phyloP scores from a whole-genome alignment of 2,888 invertebrate genomes.

The Brenthis daphne region DNA sequence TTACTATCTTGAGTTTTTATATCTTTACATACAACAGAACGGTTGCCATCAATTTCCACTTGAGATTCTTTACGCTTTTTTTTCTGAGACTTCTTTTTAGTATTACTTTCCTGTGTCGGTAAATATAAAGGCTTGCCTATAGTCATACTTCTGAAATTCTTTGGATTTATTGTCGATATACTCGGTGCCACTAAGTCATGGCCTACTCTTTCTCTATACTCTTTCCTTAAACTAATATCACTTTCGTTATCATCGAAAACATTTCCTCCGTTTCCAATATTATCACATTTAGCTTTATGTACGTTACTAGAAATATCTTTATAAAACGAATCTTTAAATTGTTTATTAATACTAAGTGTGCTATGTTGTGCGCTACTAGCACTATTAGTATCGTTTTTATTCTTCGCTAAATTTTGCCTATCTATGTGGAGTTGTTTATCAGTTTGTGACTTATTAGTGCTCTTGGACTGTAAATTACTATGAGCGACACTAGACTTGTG shows the following conservation, averaged over 20 bases:
- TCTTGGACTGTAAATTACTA: background rate
- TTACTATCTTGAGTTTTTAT: background rate
- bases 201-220: constrained; percentile 52
- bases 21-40: background rate
- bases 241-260: constrained; percentile 43
- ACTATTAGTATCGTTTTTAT: background rate
- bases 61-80: constrained; percentile 1
- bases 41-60: background rate
- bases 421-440: background rate
- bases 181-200: constrained; percentile 50
- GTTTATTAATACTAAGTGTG: constrained; percentile 6
- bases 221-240: constrained; percentile 54
- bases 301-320: constrained; percentile 11
- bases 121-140: constrained; percentile 45
- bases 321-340: constrained; percentile 6
- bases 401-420: background rate
- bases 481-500: background rate
- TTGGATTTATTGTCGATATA: constrained; percentile 54
- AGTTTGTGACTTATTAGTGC: background rate
- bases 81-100: constrained; percentile 1
- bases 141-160: constrained; percentile 61
- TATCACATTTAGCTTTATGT: constrained; percentile 28
- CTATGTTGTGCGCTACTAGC: background rate
- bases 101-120: constrained; percentile 2
- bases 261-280: constrained; percentile 37